Base-by-base conservation (phyloP, 2,888 invertebrate species). In the Sthenelais limicola region DNA sequence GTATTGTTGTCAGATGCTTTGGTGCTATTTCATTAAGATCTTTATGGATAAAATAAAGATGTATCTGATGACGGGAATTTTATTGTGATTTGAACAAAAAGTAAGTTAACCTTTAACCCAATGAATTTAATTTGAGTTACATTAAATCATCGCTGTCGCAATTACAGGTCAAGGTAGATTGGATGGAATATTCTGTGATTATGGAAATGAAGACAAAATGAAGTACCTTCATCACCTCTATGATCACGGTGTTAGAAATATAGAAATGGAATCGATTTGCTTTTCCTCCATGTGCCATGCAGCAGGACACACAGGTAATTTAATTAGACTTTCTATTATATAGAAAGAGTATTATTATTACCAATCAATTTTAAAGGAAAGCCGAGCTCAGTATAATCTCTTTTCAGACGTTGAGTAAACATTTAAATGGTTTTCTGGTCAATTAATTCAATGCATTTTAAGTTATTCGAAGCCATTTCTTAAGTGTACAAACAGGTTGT, bases 171-270 rank as follows among this genome's bases (percentile, higher is more conserved):
- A 98, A 89, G 97, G 95, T 26, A 91, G 98, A 56, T 89, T 96
- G 77, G 98, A 98, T 87, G 98, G 98, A 1, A 97, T 97, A 5
- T 97, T 97, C 89, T 98, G 97, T 88, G 96, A 96, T 82, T 97
- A 95, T 89, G 92, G 91, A 1, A 94, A 94, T 85, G 88, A 90
- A 18, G 96, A 98, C 78, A 98, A 97, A 89, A 92, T 95, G 91
- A 92, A 92, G 58, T 98, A 95, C 86, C 89, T 98, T 80, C 67
- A 77, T 33, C 91, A 92, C 80, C 71, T 73, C 9, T 48, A 81
- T 52, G 74, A 78, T 3, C 89, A 92, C 58, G 96, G 96, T 3
- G 94, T 98, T 18, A 92, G 94, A 28, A 98, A 98, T 88, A 97
- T 98, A 81, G 98, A 98, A 90, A 97, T 97, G 98, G 98, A 98